A percentile compares a stretch with the other conserved stretches of the same genome.
Evolutionary conservation across 2,797 vertebrate species (phyloP).

Genomic region (Serranus cabrilla): DNA sequence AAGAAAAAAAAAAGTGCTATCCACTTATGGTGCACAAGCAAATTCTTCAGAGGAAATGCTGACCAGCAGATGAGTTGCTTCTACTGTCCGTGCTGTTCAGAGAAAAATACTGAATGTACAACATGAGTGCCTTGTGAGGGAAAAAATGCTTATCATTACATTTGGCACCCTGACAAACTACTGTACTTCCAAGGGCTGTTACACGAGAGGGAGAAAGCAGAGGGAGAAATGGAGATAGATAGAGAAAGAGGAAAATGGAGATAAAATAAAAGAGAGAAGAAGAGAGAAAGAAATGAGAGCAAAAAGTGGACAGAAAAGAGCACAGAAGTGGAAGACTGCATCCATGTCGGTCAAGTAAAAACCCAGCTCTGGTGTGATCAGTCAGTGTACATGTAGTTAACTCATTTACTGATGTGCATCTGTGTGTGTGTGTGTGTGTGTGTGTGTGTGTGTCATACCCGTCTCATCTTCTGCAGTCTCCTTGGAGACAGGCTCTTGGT

Average conservation of each 20-base stretch:
- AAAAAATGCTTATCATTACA: conserved; percentile 78
- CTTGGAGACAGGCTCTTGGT: conserved; percentile 89
- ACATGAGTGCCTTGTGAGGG: conserved; percentile 53
- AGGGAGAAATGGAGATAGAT: background rate
- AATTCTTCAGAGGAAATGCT: conserved; percentile 80
- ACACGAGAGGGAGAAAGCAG: conserved; percentile 20
- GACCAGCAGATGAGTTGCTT: conserved; percentile 81
- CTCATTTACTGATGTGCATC: conserved; percentile 57
- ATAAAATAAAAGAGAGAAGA: conserved; percentile 13
- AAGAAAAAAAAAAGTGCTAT: conserved; percentile 39
- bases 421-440: conserved; percentile 61
- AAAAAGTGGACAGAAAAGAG: conserved; percentile 42
- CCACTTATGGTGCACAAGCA: conserved; percentile 78
- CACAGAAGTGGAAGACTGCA: conserved; percentile 51
- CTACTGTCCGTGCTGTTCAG: conserved; percentile 71
- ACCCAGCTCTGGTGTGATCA: conserved; percentile 57
- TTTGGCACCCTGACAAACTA: conserved; percentile 79
- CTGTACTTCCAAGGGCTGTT: conserved; percentile 64
- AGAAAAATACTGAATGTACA: conserved; percentile 68
- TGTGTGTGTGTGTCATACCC: conserved; percentile 72
- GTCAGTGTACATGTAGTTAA: conserved; percentile 60
- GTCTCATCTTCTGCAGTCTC: conserved; percentile 87
- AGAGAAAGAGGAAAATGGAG: conserved; percentile 2
- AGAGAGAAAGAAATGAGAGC: conserved; percentile 17
- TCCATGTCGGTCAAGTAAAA: conserved; percentile 61